A percentile compares a stretch with the other conserved stretches of the same genome.
These are phyloP conservation scores for Clanis bilineata DNA, from an alignment of 2,888 invertebrate genomes.

Conservation along the genomic window DNA sequence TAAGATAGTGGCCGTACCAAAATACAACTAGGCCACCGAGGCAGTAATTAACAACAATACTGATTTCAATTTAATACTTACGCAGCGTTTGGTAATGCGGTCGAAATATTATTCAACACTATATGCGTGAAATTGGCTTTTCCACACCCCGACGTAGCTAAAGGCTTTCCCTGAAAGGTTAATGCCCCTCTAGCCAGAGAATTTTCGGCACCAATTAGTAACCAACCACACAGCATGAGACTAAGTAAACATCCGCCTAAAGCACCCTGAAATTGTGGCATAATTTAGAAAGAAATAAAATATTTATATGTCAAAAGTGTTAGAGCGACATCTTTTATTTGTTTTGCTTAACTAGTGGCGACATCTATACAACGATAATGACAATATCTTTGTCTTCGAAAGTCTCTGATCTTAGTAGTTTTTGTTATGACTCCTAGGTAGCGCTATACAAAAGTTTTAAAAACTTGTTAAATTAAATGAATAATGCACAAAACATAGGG, in stretches of 20 bases:
- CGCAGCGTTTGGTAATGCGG: constrained; percentile 48
- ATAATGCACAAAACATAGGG: no score
- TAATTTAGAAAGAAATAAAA: not conserved
- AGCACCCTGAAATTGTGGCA: constrained; percentile 64
- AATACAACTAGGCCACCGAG: no score
- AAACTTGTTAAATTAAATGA: no score
- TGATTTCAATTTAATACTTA: constrained; percentile 41
- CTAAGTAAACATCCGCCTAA: constrained; percentile 78
- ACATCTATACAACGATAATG: constrained; percentile 23
- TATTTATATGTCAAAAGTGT: not conserved
- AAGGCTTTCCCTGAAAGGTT: constrained; percentile 75
- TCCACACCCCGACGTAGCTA: constrained; percentile 67
- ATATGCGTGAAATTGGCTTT: constrained; percentile 65
- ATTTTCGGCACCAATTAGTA: constrained; percentile 77
- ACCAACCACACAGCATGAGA: constrained; percentile 73
- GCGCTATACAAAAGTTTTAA: not conserved
- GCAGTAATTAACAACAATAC: not conserved
- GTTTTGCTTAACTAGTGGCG: not conserved
- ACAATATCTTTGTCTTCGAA: not conserved
- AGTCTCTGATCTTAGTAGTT: not conserved
- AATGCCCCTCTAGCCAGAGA: constrained; percentile 72
- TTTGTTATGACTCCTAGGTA: constrained; percentile 12
- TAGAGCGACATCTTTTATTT: constrained; percentile 21
- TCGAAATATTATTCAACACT: constrained; percentile 40
- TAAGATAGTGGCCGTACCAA: no score